Conservation (phyloP, 2,113 vertebrate genomes). For the Calonectris borealis region DNA sequence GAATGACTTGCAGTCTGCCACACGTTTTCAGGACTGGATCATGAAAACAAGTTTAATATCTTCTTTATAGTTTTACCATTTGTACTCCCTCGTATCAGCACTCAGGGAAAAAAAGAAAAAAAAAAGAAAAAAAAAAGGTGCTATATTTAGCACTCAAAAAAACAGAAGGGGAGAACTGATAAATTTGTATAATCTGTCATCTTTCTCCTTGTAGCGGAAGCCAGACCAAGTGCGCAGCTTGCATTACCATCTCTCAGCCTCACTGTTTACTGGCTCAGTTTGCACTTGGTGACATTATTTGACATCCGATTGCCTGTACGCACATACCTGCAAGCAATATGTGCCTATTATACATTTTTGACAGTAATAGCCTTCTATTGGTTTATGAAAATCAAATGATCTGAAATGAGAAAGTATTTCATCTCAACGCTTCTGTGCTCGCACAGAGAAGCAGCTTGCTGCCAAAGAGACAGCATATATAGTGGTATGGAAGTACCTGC, state of each 20-base stretch:
- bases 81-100: not conserved
- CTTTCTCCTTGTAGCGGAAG: not conserved
- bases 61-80: not conserved
- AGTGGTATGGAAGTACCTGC: not conserved
- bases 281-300: not conserved
- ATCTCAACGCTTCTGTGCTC: not conserved
- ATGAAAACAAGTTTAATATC: too few species aligned
- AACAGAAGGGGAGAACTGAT: not conserved
- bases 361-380: not conserved
- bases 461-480: not conserved
- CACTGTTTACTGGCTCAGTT: not conserved
- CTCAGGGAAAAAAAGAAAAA: fast-evolving
- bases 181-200: not conserved
- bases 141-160: not conserved
- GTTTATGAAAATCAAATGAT: not conserved
- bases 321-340: not conserved
- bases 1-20: not conserved
- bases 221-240: not conserved
- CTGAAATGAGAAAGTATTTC: not conserved
- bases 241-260: not conserved
- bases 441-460: not conserved
- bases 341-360: not conserved
- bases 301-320: not conserved
- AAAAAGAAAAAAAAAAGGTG: fast-evolving
- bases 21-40: not conserved